These are phyloP conservation scores for Eleutherodactylus coqui DNA, from an alignment of 2,797 vertebrate genomes.

Conservation along the genomic window DNA sequence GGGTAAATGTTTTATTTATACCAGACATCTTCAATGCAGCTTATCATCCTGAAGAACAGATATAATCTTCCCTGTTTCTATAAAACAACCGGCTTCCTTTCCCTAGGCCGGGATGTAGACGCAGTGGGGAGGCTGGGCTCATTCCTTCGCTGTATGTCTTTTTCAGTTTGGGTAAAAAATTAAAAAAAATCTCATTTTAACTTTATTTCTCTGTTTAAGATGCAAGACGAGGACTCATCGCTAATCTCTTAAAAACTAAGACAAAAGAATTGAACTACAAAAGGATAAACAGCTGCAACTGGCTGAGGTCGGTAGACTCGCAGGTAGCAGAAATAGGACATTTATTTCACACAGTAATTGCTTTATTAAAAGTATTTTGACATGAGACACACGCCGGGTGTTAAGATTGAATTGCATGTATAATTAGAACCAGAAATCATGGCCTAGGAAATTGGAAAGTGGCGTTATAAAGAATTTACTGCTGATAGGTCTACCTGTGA, in stretches of 20 bases:
- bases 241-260: background rate
- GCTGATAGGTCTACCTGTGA: background rate
- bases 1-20: conserved; percentile 58
- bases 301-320: background rate
- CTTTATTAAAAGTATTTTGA: conserved; percentile 2
- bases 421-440: background rate
- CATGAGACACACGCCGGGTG: background rate
- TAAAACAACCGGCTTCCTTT: conserved; percentile 39
- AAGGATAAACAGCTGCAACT: background rate
- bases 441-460: background rate
- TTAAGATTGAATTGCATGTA: background rate
- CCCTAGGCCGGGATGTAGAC: conserved; percentile 21
- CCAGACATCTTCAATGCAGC: conserved; percentile 29
- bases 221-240: background rate
- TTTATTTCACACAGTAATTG: background rate
- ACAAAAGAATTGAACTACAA: background rate
- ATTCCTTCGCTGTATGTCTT: conserved; percentile 14
- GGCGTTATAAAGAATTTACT: conserved; percentile 11
- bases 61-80: conserved; percentile 25
- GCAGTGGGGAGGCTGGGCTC: conserved; percentile 28
- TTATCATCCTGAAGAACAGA: conserved; percentile 44
- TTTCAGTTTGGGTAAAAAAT: background rate
- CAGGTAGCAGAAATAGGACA: background rate
- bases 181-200: background rate
- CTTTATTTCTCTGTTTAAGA: conserved; percentile 19